Base-by-base conservation (phyloP, 2,113 vertebrate species). In the Cephalopterus ornatus region DNA sequence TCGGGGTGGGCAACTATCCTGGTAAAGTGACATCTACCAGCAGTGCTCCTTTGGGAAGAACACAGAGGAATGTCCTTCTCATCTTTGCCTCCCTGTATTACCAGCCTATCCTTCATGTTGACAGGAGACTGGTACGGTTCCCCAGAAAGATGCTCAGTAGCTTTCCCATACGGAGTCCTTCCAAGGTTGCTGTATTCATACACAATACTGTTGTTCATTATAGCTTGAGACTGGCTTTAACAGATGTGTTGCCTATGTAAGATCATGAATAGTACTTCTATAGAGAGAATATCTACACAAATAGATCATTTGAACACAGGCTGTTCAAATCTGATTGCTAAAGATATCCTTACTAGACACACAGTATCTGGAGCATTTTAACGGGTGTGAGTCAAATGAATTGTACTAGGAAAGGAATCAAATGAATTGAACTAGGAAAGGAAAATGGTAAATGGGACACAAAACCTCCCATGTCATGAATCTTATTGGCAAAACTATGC, bases 21-120 rank as follows among this genome's bases (percentile, higher is more conserved):
- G 22, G 19, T 74, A 66, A 19, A 52, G 3, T 55, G 46, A 35
- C 30, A 79, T 22, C 41, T 56, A 70, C 52, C 52, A 82, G 20
- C 59, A 74, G 20, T 0, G 0, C 55, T 78, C 27, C 47, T 70
- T 30, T 56, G 66, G 62, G 46, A 88, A 24, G 26, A 87, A 71
- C 44, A 73, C 9, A 73, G 13, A 76, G 49, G 32, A 77, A 46
- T 7, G 26, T 62, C 21, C 88, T 95, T 92, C 92, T 74, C 70
- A 26, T 76, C 65, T 71, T 32, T 70, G 14, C 78, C 61, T 94
- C 70, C 77, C 49, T 33, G 42, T 37, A 11, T 37, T 65, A 74
- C 53, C 80, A 89, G 55, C 77, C 83, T 90, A 73, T 68, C 85
- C 63, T 67, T 95, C 84, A 85, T 21, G 49, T 37, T 89, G 83